A percentile compares a stretch with the other conserved stretches of the same genome.
These are phyloP conservation scores for Caracal caracal DNA, from an alignment of 2,113 vertebrate species.

Conservation along the genomic window DNA sequence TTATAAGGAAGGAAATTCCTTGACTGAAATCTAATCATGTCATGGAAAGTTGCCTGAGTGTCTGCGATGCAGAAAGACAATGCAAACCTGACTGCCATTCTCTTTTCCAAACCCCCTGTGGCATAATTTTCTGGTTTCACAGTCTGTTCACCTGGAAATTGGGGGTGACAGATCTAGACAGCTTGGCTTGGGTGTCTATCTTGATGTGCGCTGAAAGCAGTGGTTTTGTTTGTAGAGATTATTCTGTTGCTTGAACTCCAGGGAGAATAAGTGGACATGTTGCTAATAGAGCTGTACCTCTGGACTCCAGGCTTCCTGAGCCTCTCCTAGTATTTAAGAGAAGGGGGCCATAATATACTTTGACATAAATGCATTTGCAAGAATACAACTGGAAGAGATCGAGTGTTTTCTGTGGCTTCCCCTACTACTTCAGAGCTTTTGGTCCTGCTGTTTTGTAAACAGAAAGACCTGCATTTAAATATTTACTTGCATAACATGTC, in stretches of 20 bases:
- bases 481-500: background rate
- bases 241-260: background rate
- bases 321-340: background rate
- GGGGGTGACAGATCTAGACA: background rate
- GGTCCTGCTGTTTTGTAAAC: background rate
- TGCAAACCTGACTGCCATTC: background rate
- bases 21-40: background rate
- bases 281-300: background rate
- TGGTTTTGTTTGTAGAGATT: background rate
- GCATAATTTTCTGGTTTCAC: background rate
- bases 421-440: background rate
- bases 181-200: background rate
- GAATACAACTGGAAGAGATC: background rate
- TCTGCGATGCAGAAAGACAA: background rate
- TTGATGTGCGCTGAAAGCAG: background rate
- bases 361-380: background rate
- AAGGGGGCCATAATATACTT: background rate
- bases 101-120: background rate
- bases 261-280: background rate
- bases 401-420: background rate
- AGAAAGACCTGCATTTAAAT: background rate
- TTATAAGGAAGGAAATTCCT: background rate
- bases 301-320: background rate
- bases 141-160: background rate
- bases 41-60: background rate